Evolutionary conservation across 2,113 vertebrate species (phyloP).

Genomic region (Stigmatopora argus): DNA sequence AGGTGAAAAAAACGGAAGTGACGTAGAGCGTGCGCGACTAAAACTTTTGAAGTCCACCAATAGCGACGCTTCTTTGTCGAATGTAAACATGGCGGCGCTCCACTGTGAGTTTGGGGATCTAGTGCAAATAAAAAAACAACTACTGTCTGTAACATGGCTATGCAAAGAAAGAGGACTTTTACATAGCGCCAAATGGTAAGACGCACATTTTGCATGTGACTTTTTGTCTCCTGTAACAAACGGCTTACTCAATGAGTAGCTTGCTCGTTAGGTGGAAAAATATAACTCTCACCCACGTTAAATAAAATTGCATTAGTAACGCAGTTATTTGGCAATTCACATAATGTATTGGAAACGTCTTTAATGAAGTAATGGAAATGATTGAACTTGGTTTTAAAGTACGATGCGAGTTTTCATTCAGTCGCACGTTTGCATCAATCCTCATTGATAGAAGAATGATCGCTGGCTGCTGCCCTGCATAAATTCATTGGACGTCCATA

Average conservation of each 20-base stretch:
- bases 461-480: too few relatives aligned
- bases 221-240: background rate
- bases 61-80: slow-evolving; percentile 16
- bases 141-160: slow-evolving; percentile 82
- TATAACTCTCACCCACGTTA: too few relatives aligned
- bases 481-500: too few relatives aligned
- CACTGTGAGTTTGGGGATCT: slow-evolving; percentile 80
- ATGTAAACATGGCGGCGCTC: slow-evolving; percentile 74
- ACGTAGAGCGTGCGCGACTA: slow-evolving; percentile 12
- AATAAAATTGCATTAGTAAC: too few relatives aligned
- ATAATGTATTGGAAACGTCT: background rate
- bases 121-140: slow-evolving; percentile 87
- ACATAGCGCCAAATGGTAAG: slow-evolving; percentile 95
- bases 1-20: slow-evolving; percentile 13
- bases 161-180: slow-evolving; percentile 89
- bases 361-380: too few relatives aligned
- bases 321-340: background rate
- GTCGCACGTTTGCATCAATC: too few relatives aligned
- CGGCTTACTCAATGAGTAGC: background rate
- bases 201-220: background rate
- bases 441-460: too few relatives aligned
- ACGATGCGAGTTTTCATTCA: too few relatives aligned
- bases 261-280: background rate
- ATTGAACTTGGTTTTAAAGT: too few relatives aligned
- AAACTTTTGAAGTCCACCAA: slow-evolving; percentile 41